phyloP scores from a whole-genome alignment of 2,797 vertebrate genomes.

The Gadopsis marmoratus region DNA sequence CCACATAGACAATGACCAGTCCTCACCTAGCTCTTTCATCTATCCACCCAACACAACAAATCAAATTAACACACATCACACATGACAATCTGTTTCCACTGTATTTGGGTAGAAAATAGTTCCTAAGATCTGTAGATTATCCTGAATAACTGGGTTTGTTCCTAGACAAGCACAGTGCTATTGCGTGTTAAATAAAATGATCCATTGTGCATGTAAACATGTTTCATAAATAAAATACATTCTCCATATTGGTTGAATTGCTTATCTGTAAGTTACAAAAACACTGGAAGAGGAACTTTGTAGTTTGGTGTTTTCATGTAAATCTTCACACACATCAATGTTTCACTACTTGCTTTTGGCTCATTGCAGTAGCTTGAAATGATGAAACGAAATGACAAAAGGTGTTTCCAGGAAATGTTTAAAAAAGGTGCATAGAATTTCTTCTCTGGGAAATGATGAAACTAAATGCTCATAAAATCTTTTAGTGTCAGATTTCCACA shows the following conservation, averaged over 20 bases:
- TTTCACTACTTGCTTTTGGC: slow-evolving; percentile 9
- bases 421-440: neutral
- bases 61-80: slow-evolving; percentile 33
- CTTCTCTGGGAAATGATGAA: slow-evolving; percentile 12
- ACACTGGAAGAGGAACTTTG: neutral
- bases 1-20: slow-evolving; percentile 67
- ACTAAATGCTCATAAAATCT: slow-evolving; percentile 6
- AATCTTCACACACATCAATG: neutral
- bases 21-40: slow-evolving; percentile 68
- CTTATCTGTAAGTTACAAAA: neutral
- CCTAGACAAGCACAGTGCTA: no score
- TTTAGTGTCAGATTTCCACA: slow-evolving; percentile 10
- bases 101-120: slow-evolving; percentile 6
- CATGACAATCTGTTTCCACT: slow-evolving; percentile 12
- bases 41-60: slow-evolving; percentile 11
- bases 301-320: neutral
- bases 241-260: neutral
- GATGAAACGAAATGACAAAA: slow-evolving; percentile 8
- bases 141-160: neutral
- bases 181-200: no score
- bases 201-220: no score
- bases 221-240: no score
- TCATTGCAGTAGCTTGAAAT: slow-evolving; percentile 9
- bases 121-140: neutral
- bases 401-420: slow-evolving; percentile 8